Evolutionary conservation across 53 echinoderm and acorn worm species (phyloP).

Genomic region (Patiria pectinifera): DNA sequence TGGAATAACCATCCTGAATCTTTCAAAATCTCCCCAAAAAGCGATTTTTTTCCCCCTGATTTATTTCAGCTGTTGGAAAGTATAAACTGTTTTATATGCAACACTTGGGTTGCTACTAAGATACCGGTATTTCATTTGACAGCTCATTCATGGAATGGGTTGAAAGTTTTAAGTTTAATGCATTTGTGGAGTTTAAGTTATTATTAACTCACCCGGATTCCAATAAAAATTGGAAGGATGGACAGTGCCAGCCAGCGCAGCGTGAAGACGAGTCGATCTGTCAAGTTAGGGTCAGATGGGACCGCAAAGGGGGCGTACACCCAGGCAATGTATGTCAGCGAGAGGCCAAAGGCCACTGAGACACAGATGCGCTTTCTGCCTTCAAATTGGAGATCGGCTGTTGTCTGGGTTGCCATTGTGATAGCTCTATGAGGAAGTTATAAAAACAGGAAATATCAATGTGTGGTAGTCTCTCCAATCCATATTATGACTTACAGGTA

Average conservation of each 20-base stretch:
- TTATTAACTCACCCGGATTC: not conserved
- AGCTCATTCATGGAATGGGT: not conserved
- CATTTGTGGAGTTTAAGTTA: not conserved
- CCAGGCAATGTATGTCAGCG: slow-evolving; percentile 8
- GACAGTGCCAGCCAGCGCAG: slow-evolving; percentile 34
- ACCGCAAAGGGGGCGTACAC: slow-evolving; percentile 5
- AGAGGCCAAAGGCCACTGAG: not conserved
- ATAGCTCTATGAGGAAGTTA: not conserved
- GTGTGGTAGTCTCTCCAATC: too few species aligned
- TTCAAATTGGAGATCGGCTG: slow-evolving; percentile 17
- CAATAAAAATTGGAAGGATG: slow-evolving; percentile 21
- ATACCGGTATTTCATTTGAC: too few species aligned
- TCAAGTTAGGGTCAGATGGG: not conserved
- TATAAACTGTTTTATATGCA: too few species aligned
- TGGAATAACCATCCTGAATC: too few species aligned
- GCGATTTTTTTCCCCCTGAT: too few species aligned
- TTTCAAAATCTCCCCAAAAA: too few species aligned
- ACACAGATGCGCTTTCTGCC: not conserved
- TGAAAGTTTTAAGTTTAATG: not conserved
- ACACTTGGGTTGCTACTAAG: too few species aligned
- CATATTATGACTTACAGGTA: too few species aligned
- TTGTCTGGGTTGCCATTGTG: slow-evolving; percentile 13
- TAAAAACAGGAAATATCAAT: not conserved
- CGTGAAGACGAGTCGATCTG: slow-evolving; percentile 27
- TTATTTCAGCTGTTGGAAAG: too few species aligned